A percentile compares a stretch with the other conserved stretches of the same genome.
phyloP scores from a whole-genome alignment of 2,888 invertebrate species.

The Helleia helle region DNA sequence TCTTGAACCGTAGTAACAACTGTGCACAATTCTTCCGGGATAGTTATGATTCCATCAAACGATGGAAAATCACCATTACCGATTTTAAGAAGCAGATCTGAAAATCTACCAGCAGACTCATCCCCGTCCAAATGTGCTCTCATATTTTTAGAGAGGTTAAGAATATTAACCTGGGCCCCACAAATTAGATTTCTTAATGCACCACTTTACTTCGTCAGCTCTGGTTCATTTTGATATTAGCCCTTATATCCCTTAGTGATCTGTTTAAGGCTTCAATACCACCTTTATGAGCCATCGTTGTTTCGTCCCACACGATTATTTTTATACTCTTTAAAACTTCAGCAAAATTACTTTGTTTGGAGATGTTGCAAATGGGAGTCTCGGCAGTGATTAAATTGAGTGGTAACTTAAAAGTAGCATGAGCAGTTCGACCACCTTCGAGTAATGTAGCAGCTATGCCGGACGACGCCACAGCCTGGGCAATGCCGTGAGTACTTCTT shows the following conservation, averaged over 20 bases:
- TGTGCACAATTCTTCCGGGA: constrained; percentile 10
- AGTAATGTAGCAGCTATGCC: constrained; percentile 15
- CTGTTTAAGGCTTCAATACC: constrained; percentile 12
- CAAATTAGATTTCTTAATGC: no score
- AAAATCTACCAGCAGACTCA: no score
- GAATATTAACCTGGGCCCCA: no score
- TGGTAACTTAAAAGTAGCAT: constrained; percentile 16
- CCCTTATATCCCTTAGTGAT: constrained; percentile 14
- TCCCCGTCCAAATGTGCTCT: no score
- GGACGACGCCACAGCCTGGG: constrained; percentile 1
- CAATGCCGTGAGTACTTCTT: constrained; percentile 8
- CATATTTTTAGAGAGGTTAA: no score
- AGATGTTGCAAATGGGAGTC: no score
- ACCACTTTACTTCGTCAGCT: no score
- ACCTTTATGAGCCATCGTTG: constrained; percentile 16
- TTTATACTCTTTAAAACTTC: constrained; percentile 8
- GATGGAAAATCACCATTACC: constrained; percentile 8
- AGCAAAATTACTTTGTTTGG: constrained; percentile 12
- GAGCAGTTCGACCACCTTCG: constrained; percentile 15
- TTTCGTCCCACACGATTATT: constrained; percentile 13
- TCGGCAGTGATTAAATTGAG: no score
- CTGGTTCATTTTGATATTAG: constrained; percentile 14
- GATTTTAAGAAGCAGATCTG: no score
- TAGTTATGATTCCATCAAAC: constrained; percentile 9
- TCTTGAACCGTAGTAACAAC: constrained; percentile 13